Base-by-base conservation (phyloP, 2,888 invertebrate species). In the Argyresthia goedartella region DNA sequence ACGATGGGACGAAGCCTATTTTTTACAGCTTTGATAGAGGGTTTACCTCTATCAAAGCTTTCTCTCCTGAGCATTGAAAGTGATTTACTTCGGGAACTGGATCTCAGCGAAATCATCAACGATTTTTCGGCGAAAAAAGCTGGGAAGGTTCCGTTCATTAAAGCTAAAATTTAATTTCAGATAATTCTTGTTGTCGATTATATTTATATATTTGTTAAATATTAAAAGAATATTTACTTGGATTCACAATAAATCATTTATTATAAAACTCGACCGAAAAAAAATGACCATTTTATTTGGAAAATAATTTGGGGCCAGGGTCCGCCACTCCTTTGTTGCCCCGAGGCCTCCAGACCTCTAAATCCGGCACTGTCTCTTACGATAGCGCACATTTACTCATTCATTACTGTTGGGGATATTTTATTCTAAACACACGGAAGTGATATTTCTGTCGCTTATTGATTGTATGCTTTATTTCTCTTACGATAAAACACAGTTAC, bases 331-430 rank as follows among this genome's bases (percentile, higher is more conserved):
- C 50, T 54, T 53, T 52, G 51, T 56, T 51, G 52, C 56, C 53
- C 52, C 51, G 49, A 52, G 51, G 53, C 55, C 55, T 55, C 53
- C 54, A 48, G 50, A 49, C 51, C 51, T 52, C 53, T 53, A 52
- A 42, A 47, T 49, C 43, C 33, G 16, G 41, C 34, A 2, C 57
- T 58, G 87, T 68, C 62, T n/a, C n/a, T n/a, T n/a, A n/a, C n/a
- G n/a, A n/a, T n/a, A n/a, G n/a, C n/a, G n/a, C n/a, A n/a, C n/a
- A n/a, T n/a, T n/a, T n/a, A n/a, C n/a, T n/a, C n/a, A n/a, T n/a
- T n/a, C n/a, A n/a, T n/a, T n/a, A n/a, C n/a, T n/a, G n/a, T n/a
- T n/a, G n/a, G n/a, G n/a, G n/a, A n/a, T n/a, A n/a, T n/a, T n/a
- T n/a, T n/a, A n/a, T n/a, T n/a, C n/a, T n/a, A n/a, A n/a, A n/a